phyloP scores from a whole-genome alignment of 2,888 invertebrate genomes.

The Hydrotaea cyrtoneurina region DNA sequence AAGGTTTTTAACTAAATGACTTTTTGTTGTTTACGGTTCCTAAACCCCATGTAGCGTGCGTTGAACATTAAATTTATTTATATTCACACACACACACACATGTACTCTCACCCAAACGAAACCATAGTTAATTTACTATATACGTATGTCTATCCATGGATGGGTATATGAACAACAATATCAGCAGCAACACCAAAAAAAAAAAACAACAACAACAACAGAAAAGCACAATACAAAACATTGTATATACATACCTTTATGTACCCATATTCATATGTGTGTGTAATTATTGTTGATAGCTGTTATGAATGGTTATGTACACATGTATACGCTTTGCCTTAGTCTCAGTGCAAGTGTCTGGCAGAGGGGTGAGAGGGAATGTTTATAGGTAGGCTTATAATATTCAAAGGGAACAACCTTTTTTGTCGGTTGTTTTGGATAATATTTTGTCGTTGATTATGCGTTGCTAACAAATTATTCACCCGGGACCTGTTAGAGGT shows the following conservation, averaged over 20 bases:
- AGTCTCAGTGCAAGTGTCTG: neutral
- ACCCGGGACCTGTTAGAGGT: conserved; percentile 70
- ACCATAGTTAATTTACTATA: conserved; percentile 25
- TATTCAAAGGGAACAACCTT: conserved; percentile 71
- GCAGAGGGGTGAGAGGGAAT: conserved; percentile 12
- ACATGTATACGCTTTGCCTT: conserved; percentile 64
- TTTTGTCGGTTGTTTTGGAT: conserved; percentile 68
- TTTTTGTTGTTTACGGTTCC: conserved; percentile 60
- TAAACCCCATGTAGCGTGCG: conserved; percentile 40
- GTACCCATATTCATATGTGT: neutral
- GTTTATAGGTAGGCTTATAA: conserved; percentile 64
- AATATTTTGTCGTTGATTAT: conserved; percentile 75
- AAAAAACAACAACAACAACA: neutral
- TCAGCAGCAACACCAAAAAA: neutral
- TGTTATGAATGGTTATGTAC: conserved; percentile 14
- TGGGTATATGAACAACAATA: neutral
- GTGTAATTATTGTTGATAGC: conserved; percentile 41
- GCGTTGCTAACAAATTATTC: conserved; percentile 78
- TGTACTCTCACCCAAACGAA: neutral
- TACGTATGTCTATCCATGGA: neutral
- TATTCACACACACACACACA: neutral
- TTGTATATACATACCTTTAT: conserved; percentile 9
- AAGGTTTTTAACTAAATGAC: conserved; percentile 62
- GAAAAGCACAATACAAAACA: neutral
- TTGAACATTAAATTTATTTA: conserved; percentile 45